Evolutionary conservation across 2,888 invertebrate genomes (phyloP).

Genomic region (Phalera bucephala): DNA sequence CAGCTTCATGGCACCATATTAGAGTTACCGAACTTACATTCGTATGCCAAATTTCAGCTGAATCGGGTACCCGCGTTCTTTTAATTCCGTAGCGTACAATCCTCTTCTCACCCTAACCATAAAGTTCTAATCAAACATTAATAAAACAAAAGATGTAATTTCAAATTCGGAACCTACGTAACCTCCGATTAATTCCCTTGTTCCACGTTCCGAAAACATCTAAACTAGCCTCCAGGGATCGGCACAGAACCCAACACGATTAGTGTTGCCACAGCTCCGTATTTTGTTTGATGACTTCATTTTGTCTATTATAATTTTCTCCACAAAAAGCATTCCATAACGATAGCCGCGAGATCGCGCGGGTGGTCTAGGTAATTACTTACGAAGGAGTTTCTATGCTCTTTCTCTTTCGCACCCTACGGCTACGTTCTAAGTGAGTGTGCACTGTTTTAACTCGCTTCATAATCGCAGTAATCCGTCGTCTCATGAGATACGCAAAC

Average conservation of each 20-base stretch:
- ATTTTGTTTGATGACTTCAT: constrained; percentile 70
- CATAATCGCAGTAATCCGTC: constrained; percentile 23
- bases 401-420: constrained; percentile 45
- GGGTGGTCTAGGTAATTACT: constrained; percentile 76
- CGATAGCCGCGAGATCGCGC: constrained; percentile 52
- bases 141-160: too few relatives aligned
- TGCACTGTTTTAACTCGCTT: constrained; percentile 26
- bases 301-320: constrained; percentile 61
- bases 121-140: too few relatives aligned
- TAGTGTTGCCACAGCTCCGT: constrained; percentile 29
- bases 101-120: too few relatives aligned
- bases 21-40: too few relatives aligned
- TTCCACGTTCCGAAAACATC: constrained; percentile 3
- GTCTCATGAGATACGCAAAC: constrained; percentile 31
- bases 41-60: too few relatives aligned
- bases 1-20: too few relatives aligned
- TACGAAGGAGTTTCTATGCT: constrained; percentile 29
- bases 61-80: too few relatives aligned
- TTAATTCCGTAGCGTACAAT: too few relatives aligned
- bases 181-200: too few relatives aligned
- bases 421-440: neutral
- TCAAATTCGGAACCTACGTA: too few relatives aligned
- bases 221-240: constrained; percentile 4
- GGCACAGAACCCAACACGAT: constrained; percentile 10
- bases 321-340: constrained; percentile 61